A percentile compares a stretch with the other conserved stretches of the same genome.
Evolutionary conservation across 1,140 invertebrate genomes (phyloP).

Genomic region (Chelonus insularis): DNA sequence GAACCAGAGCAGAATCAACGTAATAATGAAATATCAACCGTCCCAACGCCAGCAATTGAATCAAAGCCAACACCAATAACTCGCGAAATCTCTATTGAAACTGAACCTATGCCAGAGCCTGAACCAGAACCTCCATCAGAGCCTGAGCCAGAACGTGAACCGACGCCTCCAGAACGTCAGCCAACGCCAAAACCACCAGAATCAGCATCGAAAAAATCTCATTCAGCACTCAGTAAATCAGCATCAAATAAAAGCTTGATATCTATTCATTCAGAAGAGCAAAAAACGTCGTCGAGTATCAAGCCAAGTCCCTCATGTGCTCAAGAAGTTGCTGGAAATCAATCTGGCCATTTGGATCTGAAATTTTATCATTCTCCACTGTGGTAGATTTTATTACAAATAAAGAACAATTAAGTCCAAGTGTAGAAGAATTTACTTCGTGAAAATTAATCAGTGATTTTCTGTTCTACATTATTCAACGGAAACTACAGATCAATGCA

Average conservation of each 20-base stretch:
- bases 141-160: background rate
- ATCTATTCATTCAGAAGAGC: constrained; percentile 10
- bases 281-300: constrained; percentile 30
- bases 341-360: constrained; percentile 50
- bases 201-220: constrained; percentile 3
- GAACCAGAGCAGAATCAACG: constrained; percentile 49
- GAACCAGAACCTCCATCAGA: background rate
- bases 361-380: constrained; percentile 59
- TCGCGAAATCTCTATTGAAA: background rate
- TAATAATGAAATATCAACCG: constrained; percentile 42
- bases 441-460: no score
- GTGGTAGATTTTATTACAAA: no score
- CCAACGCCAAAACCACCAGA: background rate
- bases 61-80: constrained; percentile 29
- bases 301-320: constrained; percentile 48
- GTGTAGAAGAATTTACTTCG: no score
- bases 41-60: constrained; percentile 47
- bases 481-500: constrained; percentile 12
- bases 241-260: background rate
- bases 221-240: background rate
- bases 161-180: background rate
- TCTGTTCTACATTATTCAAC: no score
- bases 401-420: no score
- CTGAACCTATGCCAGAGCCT: constrained; percentile 1
- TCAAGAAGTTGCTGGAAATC: constrained; percentile 46